A percentile compares a stretch with the other conserved stretches of the same genome.
phyloP scores from a whole-genome alignment of 2,888 invertebrate species.

The Heliconius erato region DNA sequence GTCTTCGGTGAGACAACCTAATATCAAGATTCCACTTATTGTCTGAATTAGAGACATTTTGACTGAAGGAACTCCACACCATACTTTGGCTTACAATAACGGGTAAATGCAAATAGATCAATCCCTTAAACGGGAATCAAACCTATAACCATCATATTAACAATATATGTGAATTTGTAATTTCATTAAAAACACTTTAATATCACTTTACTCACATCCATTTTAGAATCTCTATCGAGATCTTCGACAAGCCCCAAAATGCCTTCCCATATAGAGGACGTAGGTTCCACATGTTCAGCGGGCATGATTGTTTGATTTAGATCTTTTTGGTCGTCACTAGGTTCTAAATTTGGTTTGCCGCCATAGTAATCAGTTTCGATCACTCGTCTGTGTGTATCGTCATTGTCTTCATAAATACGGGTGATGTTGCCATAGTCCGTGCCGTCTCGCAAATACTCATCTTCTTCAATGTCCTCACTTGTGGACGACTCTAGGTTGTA shows the following conservation, averaged over 20 bases:
- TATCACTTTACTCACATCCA: slow-evolving; percentile 68
- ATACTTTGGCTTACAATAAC: too few species aligned
- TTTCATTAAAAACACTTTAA: neutral
- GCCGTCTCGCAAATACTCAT: slow-evolving; percentile 79
- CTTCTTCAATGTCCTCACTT: slow-evolving; percentile 86
- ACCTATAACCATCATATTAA: too few species aligned
- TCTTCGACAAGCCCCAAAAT: slow-evolving; percentile 79
- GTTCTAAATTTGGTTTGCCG: slow-evolving; percentile 64
- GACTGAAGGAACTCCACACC: too few species aligned
- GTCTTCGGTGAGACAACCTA: too few species aligned
- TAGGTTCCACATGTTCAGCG: slow-evolving; percentile 67
- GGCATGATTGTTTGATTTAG: slow-evolving; percentile 78
- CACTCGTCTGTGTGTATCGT: slow-evolving; percentile 62
- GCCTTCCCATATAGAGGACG: slow-evolving; percentile 78
- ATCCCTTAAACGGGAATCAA: too few species aligned
- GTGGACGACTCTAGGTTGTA: slow-evolving; percentile 90
- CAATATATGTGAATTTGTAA: too few species aligned
- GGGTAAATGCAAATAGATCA: too few species aligned
- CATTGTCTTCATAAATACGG: slow-evolving; percentile 66
- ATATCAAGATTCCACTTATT: too few species aligned
- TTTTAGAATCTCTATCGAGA: slow-evolving; percentile 69
- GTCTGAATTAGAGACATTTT: too few species aligned
- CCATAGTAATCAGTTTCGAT: slow-evolving; percentile 68
- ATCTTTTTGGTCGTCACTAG: slow-evolving; percentile 67
- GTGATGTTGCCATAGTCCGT: slow-evolving; percentile 81